These are phyloP conservation scores for Lophochroa leadbeateri DNA, from an alignment of 2,113 vertebrate species.

Conservation along the genomic window DNA sequence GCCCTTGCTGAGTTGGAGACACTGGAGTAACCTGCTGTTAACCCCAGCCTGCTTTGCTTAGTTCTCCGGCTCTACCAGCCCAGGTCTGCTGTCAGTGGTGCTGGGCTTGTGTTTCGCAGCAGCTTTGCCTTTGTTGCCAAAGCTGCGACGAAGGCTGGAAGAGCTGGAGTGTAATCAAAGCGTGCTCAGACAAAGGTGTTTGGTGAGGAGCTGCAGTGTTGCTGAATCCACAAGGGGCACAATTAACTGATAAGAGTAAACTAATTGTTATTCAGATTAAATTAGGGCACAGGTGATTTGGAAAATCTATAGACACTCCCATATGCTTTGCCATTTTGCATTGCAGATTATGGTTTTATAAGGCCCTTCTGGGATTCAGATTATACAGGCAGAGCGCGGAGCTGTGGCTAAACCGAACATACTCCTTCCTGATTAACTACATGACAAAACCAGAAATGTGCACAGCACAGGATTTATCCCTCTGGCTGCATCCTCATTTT, in stretches of 20 bases:
- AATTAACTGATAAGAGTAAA: conserved; percentile 76
- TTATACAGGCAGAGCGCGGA: conserved; percentile 38
- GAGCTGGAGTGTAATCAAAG: conserved; percentile 48
- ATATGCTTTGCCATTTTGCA: conserved; percentile 67
- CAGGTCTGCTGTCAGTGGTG: background rate
- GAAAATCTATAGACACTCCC: conserved; percentile 75
- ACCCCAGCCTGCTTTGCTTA: background rate
- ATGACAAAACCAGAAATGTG: conserved; percentile 70
- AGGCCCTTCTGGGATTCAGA: conserved; percentile 62
- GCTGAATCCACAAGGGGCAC: conserved; percentile 69
- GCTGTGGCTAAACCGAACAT: conserved; percentile 46
- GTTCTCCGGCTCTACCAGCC: background rate
- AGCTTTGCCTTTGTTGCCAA: background rate
- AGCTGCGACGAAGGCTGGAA: background rate
- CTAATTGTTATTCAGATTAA: conserved; percentile 79
- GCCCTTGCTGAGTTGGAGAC: background rate
- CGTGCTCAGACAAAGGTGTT: conserved; percentile 51
- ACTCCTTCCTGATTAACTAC: conserved; percentile 60
- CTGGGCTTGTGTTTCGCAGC: background rate
- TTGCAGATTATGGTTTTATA: conserved; percentile 69
- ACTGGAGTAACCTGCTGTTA: background rate
- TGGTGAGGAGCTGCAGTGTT: conserved; percentile 35
- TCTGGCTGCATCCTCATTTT: conserved; percentile 42
- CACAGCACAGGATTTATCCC: conserved; percentile 58
- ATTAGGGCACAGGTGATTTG: conserved; percentile 78